phyloP scores from a whole-genome alignment of 2,797 vertebrate genomes.

The Dipus sagitta region DNA sequence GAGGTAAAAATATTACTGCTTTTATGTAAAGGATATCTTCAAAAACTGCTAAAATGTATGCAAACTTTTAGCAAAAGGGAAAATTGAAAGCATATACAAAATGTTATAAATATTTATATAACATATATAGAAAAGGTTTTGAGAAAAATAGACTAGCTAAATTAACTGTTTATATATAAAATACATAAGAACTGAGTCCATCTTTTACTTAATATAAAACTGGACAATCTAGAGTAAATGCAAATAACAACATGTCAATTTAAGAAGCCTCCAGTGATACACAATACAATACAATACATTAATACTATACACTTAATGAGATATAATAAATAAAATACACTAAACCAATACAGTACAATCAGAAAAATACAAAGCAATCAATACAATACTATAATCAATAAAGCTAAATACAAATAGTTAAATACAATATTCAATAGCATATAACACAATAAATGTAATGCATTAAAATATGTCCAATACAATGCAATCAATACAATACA shows the following conservation, averaged over 20 bases:
- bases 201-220: neutral
- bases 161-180: neutral
- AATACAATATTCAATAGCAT: too few relatives aligned
- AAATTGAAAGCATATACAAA: conserved; percentile 12
- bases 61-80: neutral
- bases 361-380: too few relatives aligned
- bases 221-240: neutral
- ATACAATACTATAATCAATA: too few relatives aligned
- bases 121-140: neutral
- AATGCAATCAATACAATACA: too few relatives aligned
- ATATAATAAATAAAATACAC: too few relatives aligned
- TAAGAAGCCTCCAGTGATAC: neutral
- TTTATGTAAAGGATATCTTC: neutral
- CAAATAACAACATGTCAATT: neutral
- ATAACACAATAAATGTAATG: too few relatives aligned
- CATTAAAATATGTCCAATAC: too few relatives aligned
- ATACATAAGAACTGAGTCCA: neutral
- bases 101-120: neutral
- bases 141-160: neutral
- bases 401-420: too few relatives aligned
- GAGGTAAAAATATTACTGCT: neutral
- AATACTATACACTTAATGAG: too few relatives aligned
- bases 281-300: too few relatives aligned
- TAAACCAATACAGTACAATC: too few relatives aligned
- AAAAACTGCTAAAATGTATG: neutral